These are phyloP conservation scores for Augiades crinisus DNA, from an alignment of 2,888 invertebrate genomes.

Conservation along the genomic window DNA sequence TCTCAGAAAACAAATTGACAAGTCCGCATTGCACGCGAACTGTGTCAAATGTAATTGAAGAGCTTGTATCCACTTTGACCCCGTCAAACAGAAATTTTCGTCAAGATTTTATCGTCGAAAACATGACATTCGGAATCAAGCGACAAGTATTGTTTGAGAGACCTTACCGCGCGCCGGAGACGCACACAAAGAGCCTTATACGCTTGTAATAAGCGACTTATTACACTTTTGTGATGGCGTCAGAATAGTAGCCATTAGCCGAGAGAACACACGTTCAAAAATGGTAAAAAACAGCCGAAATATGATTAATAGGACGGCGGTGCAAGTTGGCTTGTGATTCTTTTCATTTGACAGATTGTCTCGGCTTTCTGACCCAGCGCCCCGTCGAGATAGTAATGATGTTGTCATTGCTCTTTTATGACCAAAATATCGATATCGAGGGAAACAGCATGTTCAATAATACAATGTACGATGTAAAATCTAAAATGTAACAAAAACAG, in stretches of 20 bases:
- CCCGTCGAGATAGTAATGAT: conserved; percentile 73
- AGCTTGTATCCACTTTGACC: conserved; percentile 69
- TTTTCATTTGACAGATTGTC: conserved; percentile 80
- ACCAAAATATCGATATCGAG: conserved; percentile 55
- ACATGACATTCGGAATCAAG: conserved; percentile 77
- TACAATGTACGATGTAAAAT: background rate
- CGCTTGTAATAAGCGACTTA: conserved; percentile 17
- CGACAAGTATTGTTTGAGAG: conserved; percentile 72
- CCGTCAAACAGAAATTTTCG: conserved; percentile 68
- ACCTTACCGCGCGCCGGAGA: conserved; percentile 49
- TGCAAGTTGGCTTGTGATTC: conserved; percentile 73
- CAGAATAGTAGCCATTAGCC: conserved; percentile 70
- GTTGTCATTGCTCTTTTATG: conserved; percentile 47
- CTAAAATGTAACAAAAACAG: too few species aligned
- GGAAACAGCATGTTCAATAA: conserved; percentile 5
- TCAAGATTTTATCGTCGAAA: conserved; percentile 67
- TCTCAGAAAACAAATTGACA: conserved; percentile 40
- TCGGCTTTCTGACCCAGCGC: conserved; percentile 76
- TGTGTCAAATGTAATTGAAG: conserved; percentile 74
- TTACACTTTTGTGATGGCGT: conserved; percentile 46
- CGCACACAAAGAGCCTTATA: conserved; percentile 5
- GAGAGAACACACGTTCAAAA: conserved; percentile 75
- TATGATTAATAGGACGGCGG: conserved; percentile 78
- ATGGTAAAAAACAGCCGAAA: conserved; percentile 74
- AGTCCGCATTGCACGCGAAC: conserved; percentile 40